Evolutionary conservation across 2,113 vertebrate species (phyloP), one percentile per base, ranked within the genome.

Genomic region (Ictalurus furcatus): DNA sequence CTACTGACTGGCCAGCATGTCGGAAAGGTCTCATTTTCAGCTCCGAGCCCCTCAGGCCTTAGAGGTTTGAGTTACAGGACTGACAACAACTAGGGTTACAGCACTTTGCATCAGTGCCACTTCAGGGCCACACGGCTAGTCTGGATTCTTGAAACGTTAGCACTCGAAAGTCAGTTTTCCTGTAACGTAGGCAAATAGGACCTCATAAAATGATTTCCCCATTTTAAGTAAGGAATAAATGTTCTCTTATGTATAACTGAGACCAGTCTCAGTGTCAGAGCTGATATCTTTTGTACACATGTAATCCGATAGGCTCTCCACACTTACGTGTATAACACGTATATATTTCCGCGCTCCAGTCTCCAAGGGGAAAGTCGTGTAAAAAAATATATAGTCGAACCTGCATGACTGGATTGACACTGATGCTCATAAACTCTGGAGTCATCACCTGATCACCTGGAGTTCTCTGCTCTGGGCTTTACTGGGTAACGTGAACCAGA

Each of bases 61-160:
- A 23, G 37, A 48, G 65, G 81, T 37, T 88, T 89, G 85, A 89
- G 44, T 89, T 91, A 89, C 88, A 44, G 14, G 30, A 63, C 40
- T 67, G 23, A 88, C 82, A 85, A 37, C 63, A 85, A 87, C 76
- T 84, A 16, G 85, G 8, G 56, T 80, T 74, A 44, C 65, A 87
- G 58, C 59, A 89, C 63, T 73, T 59, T 28, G 19, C 71, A 28
- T 69, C 52, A 25, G 63, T n/a, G 65, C 40, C 56, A 58, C 23
- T 83, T 37, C 30, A 61, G 6, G 23, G 19, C 76, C 48, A 58
- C 61, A 82, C 67, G 76, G 30, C 16, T 58, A 37, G n/a, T 28
- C 28, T 87, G 65, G 17, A 11, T 78, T n/a, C 6, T 37, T 34
- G 25, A 82, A 59, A 37, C 19, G 11, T 59, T 82, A 59, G 1